These are phyloP conservation scores for Scolopax rusticola DNA, from an alignment of 2,797 vertebrate species.

Conservation along the genomic window DNA sequence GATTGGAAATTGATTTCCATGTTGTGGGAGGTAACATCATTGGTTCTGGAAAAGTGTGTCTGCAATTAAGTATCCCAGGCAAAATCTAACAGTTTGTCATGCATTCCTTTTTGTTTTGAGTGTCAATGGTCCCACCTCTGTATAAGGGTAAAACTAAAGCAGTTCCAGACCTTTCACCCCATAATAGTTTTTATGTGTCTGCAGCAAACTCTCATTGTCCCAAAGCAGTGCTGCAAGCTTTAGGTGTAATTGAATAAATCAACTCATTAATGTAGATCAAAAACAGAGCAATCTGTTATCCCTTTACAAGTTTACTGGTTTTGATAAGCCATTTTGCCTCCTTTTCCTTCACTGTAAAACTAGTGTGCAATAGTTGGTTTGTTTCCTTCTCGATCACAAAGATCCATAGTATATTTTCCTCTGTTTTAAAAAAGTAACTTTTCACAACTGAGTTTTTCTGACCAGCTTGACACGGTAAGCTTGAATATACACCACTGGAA, in stretches of 20 bases:
- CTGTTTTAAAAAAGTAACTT: neutral
- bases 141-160: neutral
- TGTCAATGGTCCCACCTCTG: constrained; percentile 22
- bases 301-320: neutral
- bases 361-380: neutral
- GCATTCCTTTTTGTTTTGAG: constrained; percentile 32
- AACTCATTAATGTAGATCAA: neutral
- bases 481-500: neutral
- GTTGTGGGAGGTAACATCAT: neutral
- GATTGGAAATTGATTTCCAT: constrained; percentile 38
- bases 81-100: constrained; percentile 30
- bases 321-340: neutral
- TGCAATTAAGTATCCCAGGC: constrained; percentile 30
- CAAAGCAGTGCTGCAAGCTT: neutral
- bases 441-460: neutral
- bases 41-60: constrained; percentile 34
- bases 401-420: neutral
- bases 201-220: neutral
- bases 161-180: neutral
- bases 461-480: neutral
- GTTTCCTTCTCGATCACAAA: constrained; percentile 18
- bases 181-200: neutral
- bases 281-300: neutral
- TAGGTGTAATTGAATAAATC: neutral
- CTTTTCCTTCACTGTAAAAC: constrained; percentile 28